A percentile compares a stretch with the other conserved stretches of the same genome.
phyloP scores from a whole-genome alignment of 2,888 invertebrate genomes.

The Ophion ventricosus region DNA sequence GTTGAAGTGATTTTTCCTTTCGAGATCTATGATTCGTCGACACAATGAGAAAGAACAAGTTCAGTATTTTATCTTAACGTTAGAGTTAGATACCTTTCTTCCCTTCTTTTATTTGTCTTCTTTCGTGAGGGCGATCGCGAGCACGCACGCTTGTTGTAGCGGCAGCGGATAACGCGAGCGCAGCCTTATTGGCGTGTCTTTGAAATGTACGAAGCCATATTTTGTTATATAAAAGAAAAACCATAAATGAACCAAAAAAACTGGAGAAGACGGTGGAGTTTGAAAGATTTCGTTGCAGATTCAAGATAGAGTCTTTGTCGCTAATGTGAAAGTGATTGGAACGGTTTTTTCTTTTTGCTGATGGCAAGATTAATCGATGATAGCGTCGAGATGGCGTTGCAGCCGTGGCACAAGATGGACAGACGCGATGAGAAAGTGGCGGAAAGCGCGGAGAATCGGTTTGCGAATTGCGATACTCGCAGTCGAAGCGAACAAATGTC shows the following conservation, averaged over 20 bases:
- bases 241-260: slow-evolving; percentile 36
- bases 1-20: neutral
- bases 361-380: neutral
- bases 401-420: slow-evolving; percentile 1
- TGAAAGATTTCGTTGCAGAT: slow-evolving; percentile 21
- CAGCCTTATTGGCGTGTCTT: slow-evolving; percentile 73
- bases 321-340: neutral
- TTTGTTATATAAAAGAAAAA: slow-evolving; percentile 74
- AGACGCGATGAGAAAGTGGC: neutral
- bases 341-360: neutral
- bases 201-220: slow-evolving; percentile 77
- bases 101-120: slow-evolving; percentile 35
- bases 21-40: slow-evolving; percentile 22
- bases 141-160: slow-evolving; percentile 37
- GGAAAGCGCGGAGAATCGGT: neutral
- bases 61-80: slow-evolving; percentile 52
- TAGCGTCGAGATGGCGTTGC: neutral
- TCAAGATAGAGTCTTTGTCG: slow-evolving; percentile 18
- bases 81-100: neutral
- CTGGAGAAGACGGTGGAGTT: slow-evolving; percentile 22
- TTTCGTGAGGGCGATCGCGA: slow-evolving; percentile 1
- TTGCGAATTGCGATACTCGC: too few relatives aligned
- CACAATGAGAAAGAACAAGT: slow-evolving; percentile 55
- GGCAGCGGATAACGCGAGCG: slow-evolving; percentile 65
- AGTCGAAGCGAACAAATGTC: too few relatives aligned